A percentile compares a stretch with the other conserved stretches of the same genome.
These are phyloP conservation scores for Embidobia sp. DNA, from an alignment of 2,888 invertebrate genomes.

Conservation along the genomic window DNA sequence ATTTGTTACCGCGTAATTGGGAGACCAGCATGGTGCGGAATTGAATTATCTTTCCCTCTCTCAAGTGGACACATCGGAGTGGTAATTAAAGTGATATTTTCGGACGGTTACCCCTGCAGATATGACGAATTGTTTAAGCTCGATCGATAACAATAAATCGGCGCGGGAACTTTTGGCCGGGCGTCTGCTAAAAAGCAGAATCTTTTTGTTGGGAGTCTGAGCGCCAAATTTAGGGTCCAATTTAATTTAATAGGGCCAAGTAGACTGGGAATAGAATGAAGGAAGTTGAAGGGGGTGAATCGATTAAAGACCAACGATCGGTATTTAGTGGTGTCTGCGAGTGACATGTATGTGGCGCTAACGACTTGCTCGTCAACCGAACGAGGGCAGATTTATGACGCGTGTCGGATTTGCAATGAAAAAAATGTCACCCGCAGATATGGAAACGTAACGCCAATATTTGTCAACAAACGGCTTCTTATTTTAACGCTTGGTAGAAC, in stretches of 20 bases:
- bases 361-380: slow-evolving; percentile 65
- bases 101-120: slow-evolving; percentile 43
- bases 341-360: slow-evolving; percentile 76
- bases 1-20: slow-evolving; percentile 49
- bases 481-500: too few relatives aligned
- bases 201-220: slow-evolving; percentile 69
- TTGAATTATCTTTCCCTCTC: slow-evolving; percentile 61
- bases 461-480: slow-evolving; percentile 26
- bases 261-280: slow-evolving; percentile 58
- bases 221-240: slow-evolving; percentile 77
- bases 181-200: slow-evolving; percentile 60
- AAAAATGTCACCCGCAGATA: slow-evolving; percentile 55
- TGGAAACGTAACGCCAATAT: slow-evolving; percentile 37
- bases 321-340: slow-evolving; percentile 80
- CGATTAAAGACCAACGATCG: slow-evolving; percentile 77
- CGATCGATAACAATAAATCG: slow-evolving; percentile 64
- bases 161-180: slow-evolving; percentile 50
- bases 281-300: slow-evolving; percentile 70
- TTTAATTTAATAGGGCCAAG: slow-evolving; percentile 78
- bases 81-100: slow-evolving; percentile 67
- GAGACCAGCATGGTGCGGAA: slow-evolving; percentile 52
- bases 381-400: slow-evolving; percentile 64
- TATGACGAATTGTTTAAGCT: slow-evolving; percentile 47
- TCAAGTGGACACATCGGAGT: slow-evolving; percentile 59
- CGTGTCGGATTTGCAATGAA: slow-evolving; percentile 56